These are phyloP conservation scores for Andrena hattorfiana DNA, from an alignment of 2,888 invertebrate species.

Conservation along the genomic window DNA sequence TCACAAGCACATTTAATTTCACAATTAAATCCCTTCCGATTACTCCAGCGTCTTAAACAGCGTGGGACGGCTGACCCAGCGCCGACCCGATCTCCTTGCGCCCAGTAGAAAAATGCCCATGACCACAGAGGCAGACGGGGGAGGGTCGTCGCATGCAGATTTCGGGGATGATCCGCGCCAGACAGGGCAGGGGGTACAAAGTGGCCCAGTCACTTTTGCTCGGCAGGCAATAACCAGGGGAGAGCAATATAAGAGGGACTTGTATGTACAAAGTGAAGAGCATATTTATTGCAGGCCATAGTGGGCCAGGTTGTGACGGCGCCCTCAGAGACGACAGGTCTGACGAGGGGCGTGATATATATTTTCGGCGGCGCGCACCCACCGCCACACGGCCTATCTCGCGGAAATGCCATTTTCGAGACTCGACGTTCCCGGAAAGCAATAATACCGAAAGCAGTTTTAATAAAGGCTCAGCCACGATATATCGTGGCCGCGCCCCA, in stretches of 20 bases:
- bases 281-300: slow-evolving; percentile 72
- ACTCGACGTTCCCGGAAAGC: slow-evolving; percentile 77
- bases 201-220: slow-evolving; percentile 59
- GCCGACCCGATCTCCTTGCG: background rate
- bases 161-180: slow-evolving; percentile 45
- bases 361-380: slow-evolving; percentile 57
- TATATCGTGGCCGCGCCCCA: slow-evolving; percentile 73
- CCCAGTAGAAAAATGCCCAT: slow-evolving; percentile 23
- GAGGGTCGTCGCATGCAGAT: slow-evolving; percentile 44
- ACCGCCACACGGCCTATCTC: slow-evolving; percentile 72
- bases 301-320: slow-evolving; percentile 54
- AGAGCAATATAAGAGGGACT: slow-evolving; percentile 71
- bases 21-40: too few species aligned
- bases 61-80: background rate
- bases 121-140: background rate
- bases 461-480: slow-evolving; percentile 78
- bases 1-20: background rate
- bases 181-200: slow-evolving; percentile 38
- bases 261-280: slow-evolving; percentile 74
- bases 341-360: slow-evolving; percentile 50
- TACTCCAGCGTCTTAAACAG: too few species aligned
- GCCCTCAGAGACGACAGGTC: slow-evolving; percentile 57
- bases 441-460: slow-evolving; percentile 80
- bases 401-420: slow-evolving; percentile 77
- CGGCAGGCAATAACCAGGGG: slow-evolving; percentile 67